Conservation (phyloP, 2,113 vertebrate genomes). For the Phyllopteryx taeniolatus region DNA sequence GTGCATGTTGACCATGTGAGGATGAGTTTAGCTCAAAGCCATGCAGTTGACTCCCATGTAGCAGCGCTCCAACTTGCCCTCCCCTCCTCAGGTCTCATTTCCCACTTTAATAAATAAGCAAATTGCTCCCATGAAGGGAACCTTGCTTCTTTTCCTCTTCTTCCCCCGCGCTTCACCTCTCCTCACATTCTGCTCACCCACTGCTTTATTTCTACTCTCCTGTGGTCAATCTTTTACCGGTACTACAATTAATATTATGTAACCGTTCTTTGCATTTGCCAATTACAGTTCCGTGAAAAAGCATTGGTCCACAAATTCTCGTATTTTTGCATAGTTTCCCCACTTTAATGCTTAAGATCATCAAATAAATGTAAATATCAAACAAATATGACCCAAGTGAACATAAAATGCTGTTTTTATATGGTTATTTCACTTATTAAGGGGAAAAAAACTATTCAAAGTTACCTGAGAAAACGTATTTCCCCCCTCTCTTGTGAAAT, state of each 20-base stretch:
- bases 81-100: slow-evolving; percentile 40
- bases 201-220: slow-evolving; percentile 30
- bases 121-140: slow-evolving; percentile 37
- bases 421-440: too few species aligned
- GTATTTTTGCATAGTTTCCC: too few species aligned
- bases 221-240: neutral
- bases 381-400: too few species aligned
- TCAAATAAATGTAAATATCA: too few species aligned
- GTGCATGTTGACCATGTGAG: slow-evolving; percentile 4
- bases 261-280: too few species aligned
- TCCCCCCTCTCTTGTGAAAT: too few species aligned
- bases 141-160: slow-evolving; percentile 25
- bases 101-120: slow-evolving; percentile 51
- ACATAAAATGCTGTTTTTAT: too few species aligned
- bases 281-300: too few species aligned
- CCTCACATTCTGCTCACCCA: slow-evolving; percentile 25
- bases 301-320: too few species aligned
- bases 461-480: too few species aligned
- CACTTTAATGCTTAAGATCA: too few species aligned
- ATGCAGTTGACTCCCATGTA: slow-evolving; percentile 31
- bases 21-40: slow-evolving; percentile 21
- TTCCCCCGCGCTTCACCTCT: slow-evolving; percentile 24
- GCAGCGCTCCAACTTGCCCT: slow-evolving; percentile 28
- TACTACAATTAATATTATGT: slow-evolving; percentile 9
- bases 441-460: too few species aligned